These are phyloP conservation scores for Huso huso DNA, from an alignment of 2,797 vertebrate species.

Conservation along the genomic window DNA sequence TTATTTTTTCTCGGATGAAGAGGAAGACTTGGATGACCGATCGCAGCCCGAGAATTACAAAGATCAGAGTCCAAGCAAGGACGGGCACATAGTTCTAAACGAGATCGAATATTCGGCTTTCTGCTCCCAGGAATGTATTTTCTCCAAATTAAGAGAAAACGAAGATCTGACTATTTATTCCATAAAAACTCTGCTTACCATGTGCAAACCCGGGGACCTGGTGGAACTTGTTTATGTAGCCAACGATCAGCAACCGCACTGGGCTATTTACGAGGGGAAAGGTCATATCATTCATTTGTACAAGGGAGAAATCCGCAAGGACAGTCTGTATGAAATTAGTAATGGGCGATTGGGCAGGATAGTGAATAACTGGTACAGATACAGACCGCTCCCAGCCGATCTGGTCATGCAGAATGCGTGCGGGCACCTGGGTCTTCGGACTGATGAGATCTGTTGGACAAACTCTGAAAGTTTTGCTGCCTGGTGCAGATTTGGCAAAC, in stretches of 20 bases:
- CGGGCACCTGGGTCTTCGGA: conserved; percentile 87
- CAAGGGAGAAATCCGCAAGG: conserved; percentile 92
- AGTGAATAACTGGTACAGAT: conserved; percentile 94
- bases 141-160: conserved; percentile 91
- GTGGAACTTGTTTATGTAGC: conserved; percentile 83
- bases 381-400: conserved; percentile 86
- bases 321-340: conserved; percentile 84
- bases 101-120: conserved; percentile 95
- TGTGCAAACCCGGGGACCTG: conserved; percentile 94
- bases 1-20: conserved; percentile 99
- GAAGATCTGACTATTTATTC: conserved; percentile 87
- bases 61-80: conserved; percentile 70
- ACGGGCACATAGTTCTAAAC: conserved; percentile 72
- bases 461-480: conserved; percentile 98
- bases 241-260: conserved; percentile 78
- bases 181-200: conserved; percentile 76
- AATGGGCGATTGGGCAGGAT: conserved; percentile 82
- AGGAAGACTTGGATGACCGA: conserved; percentile 95
- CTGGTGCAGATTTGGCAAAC: conserved; percentile 96
- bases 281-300: conserved; percentile 91
- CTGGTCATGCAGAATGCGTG: conserved; percentile 95
- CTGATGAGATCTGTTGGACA: conserved; percentile 93
- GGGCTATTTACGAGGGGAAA: conserved; percentile 85
- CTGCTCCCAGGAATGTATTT: conserved; percentile 96
- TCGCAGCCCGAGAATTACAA: conserved; percentile 84